phyloP scores from a whole-genome alignment of 2,113 vertebrate species.

The Phoxinus phoxinus region DNA sequence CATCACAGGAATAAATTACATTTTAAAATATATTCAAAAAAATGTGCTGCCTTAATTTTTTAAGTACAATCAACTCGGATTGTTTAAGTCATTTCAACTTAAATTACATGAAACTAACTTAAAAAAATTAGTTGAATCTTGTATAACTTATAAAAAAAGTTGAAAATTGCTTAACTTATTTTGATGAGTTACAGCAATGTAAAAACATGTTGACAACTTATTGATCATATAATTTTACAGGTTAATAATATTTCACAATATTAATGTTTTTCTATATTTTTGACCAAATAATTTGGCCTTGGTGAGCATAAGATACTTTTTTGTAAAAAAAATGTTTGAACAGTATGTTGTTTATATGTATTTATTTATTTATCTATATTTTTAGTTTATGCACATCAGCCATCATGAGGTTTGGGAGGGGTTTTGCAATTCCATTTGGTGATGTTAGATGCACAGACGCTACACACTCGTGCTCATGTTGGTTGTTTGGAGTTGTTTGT shows the following conservation, averaged over 20 bases:
- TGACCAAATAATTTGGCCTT: background rate
- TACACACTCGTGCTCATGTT: background rate
- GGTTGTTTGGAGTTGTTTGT: background rate
- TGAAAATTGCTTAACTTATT: no score
- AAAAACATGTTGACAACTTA: background rate
- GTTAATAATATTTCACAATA: background rate
- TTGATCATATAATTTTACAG: no score
- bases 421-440: background rate
- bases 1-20: background rate
- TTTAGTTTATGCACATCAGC: background rate
- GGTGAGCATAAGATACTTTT: background rate
- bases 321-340: background rate
- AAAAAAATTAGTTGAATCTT: no score
- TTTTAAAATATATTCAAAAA: background rate
- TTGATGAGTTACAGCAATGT: no score
- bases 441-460: background rate
- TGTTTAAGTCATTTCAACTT: no score
- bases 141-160: no score
- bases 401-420: background rate
- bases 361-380: background rate
- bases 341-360: background rate
- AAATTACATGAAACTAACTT: no score
- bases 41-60: no score
- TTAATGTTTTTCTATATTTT: background rate
- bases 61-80: no score